Evolutionary conservation across 2,888 invertebrate genomes (phyloP).

Genomic region (Argynnis bischoffii): DNA sequence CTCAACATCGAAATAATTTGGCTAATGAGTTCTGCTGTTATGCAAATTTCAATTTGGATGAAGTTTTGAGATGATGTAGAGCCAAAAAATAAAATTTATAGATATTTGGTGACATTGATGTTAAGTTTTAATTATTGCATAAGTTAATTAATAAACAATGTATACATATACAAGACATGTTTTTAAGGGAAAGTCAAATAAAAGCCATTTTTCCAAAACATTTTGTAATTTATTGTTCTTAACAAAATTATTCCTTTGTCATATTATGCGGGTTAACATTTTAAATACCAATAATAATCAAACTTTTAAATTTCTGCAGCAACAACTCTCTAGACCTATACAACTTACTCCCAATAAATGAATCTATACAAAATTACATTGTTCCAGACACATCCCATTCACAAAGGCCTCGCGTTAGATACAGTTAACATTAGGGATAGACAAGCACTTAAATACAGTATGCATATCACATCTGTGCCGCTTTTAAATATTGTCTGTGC

Average conservation of each 20-base stretch:
- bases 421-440: neutral
- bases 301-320: conserved; percentile 40
- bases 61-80: conserved; percentile 54
- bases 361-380: conserved; percentile 9
- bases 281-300: conserved; percentile 33
- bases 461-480: neutral
- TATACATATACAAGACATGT: neutral
- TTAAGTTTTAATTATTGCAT: too few relatives aligned
- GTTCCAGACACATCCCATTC: conserved; percentile 8
- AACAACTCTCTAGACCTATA: conserved; percentile 44
- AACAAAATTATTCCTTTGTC: conserved; percentile 68
- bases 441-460: too few relatives aligned
- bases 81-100: neutral
- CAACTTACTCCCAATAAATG: conserved; percentile 37
- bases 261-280: conserved; percentile 72
- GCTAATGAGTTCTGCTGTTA: conserved; percentile 96
- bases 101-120: too few relatives aligned
- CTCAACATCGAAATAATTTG: conserved; percentile 93
- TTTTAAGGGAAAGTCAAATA: conserved; percentile 46
- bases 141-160: too few relatives aligned
- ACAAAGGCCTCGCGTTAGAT: conserved; percentile 25
- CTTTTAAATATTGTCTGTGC: neutral
- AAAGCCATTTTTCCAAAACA: conserved; percentile 60
- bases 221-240: conserved; percentile 64
- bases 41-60: conserved; percentile 91